Percentiles rank a stretch among this genome's conserved stretches.
These are phyloP conservation scores for Cryptotis parvus DNA, from an alignment of 2,113 vertebrate species.

Conservation along the genomic window DNA sequence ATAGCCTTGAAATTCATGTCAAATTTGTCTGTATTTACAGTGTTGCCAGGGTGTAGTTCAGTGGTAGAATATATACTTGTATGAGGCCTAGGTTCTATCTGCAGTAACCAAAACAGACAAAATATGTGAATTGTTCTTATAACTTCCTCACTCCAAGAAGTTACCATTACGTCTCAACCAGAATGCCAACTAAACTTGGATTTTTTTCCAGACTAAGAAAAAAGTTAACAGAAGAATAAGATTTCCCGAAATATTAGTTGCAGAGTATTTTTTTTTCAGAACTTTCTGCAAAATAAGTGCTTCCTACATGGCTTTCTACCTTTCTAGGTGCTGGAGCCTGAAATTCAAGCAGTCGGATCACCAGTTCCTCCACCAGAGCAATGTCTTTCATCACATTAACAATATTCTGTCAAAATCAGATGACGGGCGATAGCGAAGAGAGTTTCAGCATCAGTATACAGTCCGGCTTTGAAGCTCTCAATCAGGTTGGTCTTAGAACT, in stretches of 20 bases:
- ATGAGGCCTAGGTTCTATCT: too few species aligned
- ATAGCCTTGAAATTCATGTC: background rate
- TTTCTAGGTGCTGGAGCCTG: slow-evolving; percentile 97
- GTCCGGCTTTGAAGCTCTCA: slow-evolving; percentile 98
- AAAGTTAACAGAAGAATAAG: background rate
- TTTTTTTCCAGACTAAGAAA: background rate
- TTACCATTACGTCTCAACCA: slow-evolving; percentile 1
- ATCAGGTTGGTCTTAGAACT: slow-evolving; percentile 90
- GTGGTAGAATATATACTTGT: too few species aligned
- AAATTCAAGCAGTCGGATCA: slow-evolving; percentile 99
- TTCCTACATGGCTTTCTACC: slow-evolving; percentile 30
- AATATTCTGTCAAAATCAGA: slow-evolving; percentile 99
- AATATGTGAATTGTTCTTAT: slow-evolving; percentile 36
- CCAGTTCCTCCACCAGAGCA: slow-evolving; percentile 99
- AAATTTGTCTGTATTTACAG: slow-evolving; percentile 34
- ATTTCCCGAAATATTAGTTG: slow-evolving; percentile 38
- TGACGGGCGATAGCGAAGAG: slow-evolving; percentile 98
- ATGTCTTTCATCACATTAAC: slow-evolving; percentile 99
- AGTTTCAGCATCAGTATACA: slow-evolving; percentile 99
- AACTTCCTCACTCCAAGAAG: slow-evolving; percentile 16
- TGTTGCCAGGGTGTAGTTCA: too few species aligned
- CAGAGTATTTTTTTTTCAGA: background rate
- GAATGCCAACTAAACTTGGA: background rate
- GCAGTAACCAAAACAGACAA: too few species aligned
- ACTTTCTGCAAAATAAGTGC: background rate